Conservation (phyloP, 1,140 invertebrate species). For the Nasonia longicornis region DNA sequence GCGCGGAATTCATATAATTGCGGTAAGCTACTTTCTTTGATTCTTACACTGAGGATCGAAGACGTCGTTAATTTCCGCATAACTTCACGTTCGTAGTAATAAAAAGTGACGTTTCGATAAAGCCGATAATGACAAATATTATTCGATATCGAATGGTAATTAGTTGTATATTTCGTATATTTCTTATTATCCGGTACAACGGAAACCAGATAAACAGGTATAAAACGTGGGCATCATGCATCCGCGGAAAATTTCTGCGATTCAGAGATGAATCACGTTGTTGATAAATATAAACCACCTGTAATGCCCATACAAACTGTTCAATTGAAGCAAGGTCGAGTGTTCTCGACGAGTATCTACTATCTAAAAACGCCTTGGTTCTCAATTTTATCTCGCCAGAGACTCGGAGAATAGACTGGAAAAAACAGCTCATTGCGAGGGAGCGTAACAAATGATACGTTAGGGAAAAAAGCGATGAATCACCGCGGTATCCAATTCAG, state of each 20-base stretch:
- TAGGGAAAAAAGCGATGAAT: not conserved
- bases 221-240: not conserved
- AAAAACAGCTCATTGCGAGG: not conserved
- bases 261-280: not conserved
- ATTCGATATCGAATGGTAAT: too few relatives aligned
- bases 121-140: too few relatives aligned
- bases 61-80: too few relatives aligned
- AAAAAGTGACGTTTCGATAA: too few relatives aligned
- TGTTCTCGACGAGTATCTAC: too few relatives aligned
- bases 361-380: not conserved
- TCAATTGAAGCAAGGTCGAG: not conserved
- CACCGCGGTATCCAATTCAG: not conserved
- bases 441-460: not conserved
- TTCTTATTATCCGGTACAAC: not conserved
- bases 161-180: too few relatives aligned
- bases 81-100: too few relatives aligned
- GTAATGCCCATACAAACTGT: not conserved
- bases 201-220: not conserved
- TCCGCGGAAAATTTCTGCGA: not conserved
- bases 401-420: not conserved
- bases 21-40: too few relatives aligned
- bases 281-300: not conserved
- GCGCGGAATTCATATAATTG: not conserved
- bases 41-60: too few relatives aligned
- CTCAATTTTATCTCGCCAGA: not conserved